These are phyloP conservation scores for Enteromius argenteus DNA, from an alignment of 2,797 vertebrate species.

Conservation along the genomic window DNA sequence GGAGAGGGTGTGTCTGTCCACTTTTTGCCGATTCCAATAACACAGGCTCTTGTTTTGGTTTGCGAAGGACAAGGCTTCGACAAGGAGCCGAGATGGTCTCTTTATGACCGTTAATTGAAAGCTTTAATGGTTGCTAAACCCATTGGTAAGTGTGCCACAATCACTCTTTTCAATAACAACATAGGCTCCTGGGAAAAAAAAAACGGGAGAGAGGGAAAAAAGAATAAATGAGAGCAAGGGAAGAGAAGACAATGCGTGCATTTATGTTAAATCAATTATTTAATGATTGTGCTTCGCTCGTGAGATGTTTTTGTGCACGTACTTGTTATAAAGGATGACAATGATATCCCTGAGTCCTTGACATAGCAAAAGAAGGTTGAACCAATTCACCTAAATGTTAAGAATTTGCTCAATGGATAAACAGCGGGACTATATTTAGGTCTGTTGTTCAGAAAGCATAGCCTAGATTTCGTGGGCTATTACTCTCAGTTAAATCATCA, in stretches of 20 bases:
- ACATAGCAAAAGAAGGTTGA: conserved; percentile 64
- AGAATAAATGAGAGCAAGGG: conserved; percentile 1
- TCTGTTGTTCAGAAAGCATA: conserved; percentile 29
- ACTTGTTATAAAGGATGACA: conserved; percentile 64
- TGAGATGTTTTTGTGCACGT: conserved; percentile 27
- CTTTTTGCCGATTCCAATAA: conserved; percentile 57
- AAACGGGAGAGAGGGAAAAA: conserved; percentile 3
- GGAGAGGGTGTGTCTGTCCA: conserved; percentile 66
- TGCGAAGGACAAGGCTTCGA: conserved; percentile 18
- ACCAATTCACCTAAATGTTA: conserved; percentile 43
- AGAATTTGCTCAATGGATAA: conserved; percentile 59
- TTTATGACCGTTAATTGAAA: conserved; percentile 64
- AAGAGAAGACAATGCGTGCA: conserved; percentile 23
- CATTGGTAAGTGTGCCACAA: conserved; percentile 62
- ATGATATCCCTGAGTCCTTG: conserved; percentile 43
- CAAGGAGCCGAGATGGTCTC: conserved; percentile 50
- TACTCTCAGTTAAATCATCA: conserved; percentile 41
- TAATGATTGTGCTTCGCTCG: neutral
- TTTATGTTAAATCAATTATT: conserved; percentile 10
- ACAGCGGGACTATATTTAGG: conserved; percentile 65
- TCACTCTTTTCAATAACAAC: conserved; percentile 58
- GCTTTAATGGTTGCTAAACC: conserved; percentile 58
- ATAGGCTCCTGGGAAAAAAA: conserved; percentile 53
- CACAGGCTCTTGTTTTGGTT: conserved; percentile 36
- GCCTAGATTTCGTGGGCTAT: conserved; percentile 26